phyloP scores from a whole-genome alignment of 2,113 vertebrate species.

The Grammomys surdaster region DNA sequence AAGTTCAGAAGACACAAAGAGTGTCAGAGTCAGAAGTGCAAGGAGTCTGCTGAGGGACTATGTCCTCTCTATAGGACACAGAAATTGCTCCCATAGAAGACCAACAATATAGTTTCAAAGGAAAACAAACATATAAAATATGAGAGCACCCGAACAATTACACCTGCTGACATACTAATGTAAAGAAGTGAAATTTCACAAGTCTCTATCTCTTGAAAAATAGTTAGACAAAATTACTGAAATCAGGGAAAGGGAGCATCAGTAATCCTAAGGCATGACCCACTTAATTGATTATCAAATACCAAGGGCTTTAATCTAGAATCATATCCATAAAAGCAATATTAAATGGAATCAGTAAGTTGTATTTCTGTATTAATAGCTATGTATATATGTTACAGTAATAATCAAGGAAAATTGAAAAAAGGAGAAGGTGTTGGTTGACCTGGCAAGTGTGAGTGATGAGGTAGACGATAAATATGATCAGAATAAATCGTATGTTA shows the following conservation, averaged over 20 bases:
- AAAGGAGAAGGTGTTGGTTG: background rate
- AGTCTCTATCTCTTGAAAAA: background rate
- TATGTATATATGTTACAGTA: background rate
- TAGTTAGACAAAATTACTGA: background rate
- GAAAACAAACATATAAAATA: background rate
- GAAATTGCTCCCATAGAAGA: background rate
- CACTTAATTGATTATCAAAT: background rate
- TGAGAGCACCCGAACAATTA: background rate
- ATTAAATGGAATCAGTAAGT: background rate
- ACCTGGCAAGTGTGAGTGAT: background rate
- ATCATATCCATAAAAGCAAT: background rate
- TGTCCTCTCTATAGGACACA: background rate
- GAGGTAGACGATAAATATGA: too few species aligned
- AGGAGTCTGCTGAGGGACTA: background rate
- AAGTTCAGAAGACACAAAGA: too few species aligned
- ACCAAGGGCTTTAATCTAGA: background rate
- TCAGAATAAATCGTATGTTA: background rate
- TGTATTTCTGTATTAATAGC: background rate
- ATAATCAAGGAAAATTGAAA: background rate
- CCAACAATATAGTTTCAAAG: background rate
- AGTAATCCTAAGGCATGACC: background rate
- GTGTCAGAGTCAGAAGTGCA: background rate
- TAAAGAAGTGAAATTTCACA: background rate
- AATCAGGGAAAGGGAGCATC: background rate
- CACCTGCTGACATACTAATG: background rate